phyloP scores from a whole-genome alignment of 2,797 vertebrate genomes.

The Myiotriccus ornatus region DNA sequence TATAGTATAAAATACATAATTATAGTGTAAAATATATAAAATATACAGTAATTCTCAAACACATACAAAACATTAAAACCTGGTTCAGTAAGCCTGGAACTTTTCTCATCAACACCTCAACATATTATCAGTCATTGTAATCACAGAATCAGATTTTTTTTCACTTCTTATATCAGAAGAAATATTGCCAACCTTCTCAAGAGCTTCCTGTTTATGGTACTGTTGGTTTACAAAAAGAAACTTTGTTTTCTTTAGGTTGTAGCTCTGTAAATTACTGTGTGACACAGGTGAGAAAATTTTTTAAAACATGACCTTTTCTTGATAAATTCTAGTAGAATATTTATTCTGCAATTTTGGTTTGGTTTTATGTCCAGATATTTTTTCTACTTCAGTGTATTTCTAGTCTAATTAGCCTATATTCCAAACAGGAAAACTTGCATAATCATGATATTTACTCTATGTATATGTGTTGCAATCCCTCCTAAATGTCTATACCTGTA shows the following conservation, averaged over 20 bases:
- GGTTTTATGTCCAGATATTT: background rate
- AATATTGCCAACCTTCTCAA: background rate
- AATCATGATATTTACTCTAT: background rate
- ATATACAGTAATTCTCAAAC: background rate
- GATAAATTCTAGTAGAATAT: background rate
- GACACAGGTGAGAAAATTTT: background rate
- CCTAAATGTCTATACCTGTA: background rate
- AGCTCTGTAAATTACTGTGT: background rate
- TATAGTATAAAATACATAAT: too few species aligned
- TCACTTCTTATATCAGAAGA: rapidly evolving
- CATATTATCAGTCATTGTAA: background rate
- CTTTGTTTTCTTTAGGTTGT: background rate
- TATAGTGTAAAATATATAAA: background rate
- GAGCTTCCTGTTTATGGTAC: background rate
- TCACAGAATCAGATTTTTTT: background rate
- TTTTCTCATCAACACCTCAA: background rate
- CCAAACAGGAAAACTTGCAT: background rate
- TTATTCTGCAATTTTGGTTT: background rate
- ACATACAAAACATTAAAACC: background rate
- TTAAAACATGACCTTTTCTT: rapidly evolving
- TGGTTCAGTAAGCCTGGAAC: background rate
- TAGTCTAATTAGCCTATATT: background rate
- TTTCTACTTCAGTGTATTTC: background rate
- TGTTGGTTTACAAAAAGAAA: background rate
- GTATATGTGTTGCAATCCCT: background rate